These are phyloP conservation scores for Aphidius ervi DNA, from an alignment of 1,140 invertebrate genomes.

Conservation along the genomic window DNA sequence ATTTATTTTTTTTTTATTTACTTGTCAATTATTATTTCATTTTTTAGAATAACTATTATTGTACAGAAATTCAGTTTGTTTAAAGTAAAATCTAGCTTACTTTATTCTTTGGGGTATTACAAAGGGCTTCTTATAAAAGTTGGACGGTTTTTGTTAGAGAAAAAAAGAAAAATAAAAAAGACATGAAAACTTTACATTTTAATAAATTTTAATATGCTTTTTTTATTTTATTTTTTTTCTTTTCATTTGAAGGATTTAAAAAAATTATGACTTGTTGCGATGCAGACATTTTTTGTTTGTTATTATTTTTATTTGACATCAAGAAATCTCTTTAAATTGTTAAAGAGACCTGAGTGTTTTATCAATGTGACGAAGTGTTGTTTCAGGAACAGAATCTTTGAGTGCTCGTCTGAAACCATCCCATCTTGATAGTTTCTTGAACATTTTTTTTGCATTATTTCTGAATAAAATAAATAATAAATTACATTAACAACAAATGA, in stretches of 20 bases:
- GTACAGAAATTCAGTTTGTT: neutral
- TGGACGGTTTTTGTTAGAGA: neutral
- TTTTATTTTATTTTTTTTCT: too few relatives aligned
- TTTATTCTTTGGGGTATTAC: slow-evolving; percentile 3
- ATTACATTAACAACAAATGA: neutral
- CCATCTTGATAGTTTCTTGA: slow-evolving; percentile 58
- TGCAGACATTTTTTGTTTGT: slow-evolving; percentile 21
- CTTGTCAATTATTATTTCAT: neutral
- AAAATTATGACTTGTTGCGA: slow-evolving; percentile 17
- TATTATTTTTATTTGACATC: slow-evolving; percentile 14
- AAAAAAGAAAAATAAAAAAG: too few relatives aligned
- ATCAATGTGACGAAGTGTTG: slow-evolving; percentile 62
- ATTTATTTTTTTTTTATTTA: neutral
- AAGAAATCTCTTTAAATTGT: slow-evolving; percentile 6
- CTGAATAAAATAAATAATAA: slow-evolving; percentile 45
- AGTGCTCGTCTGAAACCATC: slow-evolving; percentile 62
- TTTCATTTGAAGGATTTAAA: neutral
- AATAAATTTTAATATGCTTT: too few relatives aligned
- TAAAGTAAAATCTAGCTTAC: too few relatives aligned
- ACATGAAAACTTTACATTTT: too few relatives aligned
- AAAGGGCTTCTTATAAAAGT: slow-evolving; percentile 11
- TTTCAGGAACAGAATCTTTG: slow-evolving; percentile 62
- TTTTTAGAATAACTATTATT: slow-evolving; percentile 12
- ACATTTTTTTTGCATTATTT: slow-evolving; percentile 65
- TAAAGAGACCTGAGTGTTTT: slow-evolving; percentile 63